Evolutionary conservation across 2,113 vertebrate species (phyloP), one percentile per base, ranked within the genome.

Genomic region (Ceyx melanurus): DNA sequence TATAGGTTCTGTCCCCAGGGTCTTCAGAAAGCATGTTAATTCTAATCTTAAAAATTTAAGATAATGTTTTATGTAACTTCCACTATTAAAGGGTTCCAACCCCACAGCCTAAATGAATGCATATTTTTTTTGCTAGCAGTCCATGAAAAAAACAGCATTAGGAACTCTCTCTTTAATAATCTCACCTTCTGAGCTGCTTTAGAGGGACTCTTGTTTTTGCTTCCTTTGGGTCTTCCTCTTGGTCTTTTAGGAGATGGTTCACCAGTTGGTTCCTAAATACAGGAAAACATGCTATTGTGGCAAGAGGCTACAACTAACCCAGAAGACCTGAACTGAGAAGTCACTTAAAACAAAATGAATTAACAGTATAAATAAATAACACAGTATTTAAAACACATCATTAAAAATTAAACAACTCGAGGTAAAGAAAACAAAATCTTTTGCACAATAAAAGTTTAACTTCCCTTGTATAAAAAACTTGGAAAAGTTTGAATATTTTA

Each of bases 191-290:
- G 98, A 73, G 98, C 98, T 96, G 98, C 98, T 98, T 99, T 99
- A 75, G 99, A 99, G 45, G 99, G 99, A 89, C 98, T 98, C 98
- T 99, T 99, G 98, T 99, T 99, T 98, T 99, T 99, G 98, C 99
- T 99, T 97, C 99, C 99, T 98, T 99, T 99, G 82, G 99, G 99
- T 97, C 99, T 98, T 97, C 99, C 99, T 97, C 99, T 98, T 89
- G 99, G 99, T 98, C 99, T 98, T 98, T 99, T 99, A 97, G 99
- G 99, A 98, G 98, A 98, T 86, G 99, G 98, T 95, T 99, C 98
- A 97, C 98, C 98, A 57, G 98, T 98, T 94, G 98, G 98, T 96
- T 99, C 99, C 99, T 99, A 98, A 95, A 97, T 82, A 95, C 74
- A 94, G 77, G 83, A 97, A 97, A 97, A 98, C 89, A 98, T 28